Conservation (phyloP, 1,140 invertebrate genomes). For the silkworm (Bombyx mori) region ASM3026992v2 NC_085114.1:11279001-11279500, state of each 20-base stretch:
- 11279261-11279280: slow-evolving; percentile 26
- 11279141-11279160: slow-evolving; percentile 78
- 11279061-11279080: background rate
- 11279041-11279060: too few relatives aligned
- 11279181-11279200: slow-evolving; percentile 74
- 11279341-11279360: slow-evolving; percentile 6
- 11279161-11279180: slow-evolving; percentile 76
- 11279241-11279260: slow-evolving; percentile 27
- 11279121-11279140: slow-evolving; percentile 76
- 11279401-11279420: slow-evolving; percentile 57
- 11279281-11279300: slow-evolving; percentile 36
- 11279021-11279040: too few relatives aligned
- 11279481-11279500: background rate
- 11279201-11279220: slow-evolving; percentile 72
- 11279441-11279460: slow-evolving; percentile 61
- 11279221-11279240: slow-evolving; percentile 27
- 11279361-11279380: background rate
- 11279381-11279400: slow-evolving; percentile 41
- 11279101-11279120: slow-evolving; percentile 78
- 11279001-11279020: background rate
- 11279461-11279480: slow-evolving; percentile 34
- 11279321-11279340: slow-evolving; percentile 11
- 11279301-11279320: slow-evolving; percentile 58
- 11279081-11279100: slow-evolving; percentile 77
- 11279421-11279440: slow-evolving; percentile 48